These are phyloP conservation scores for Crambe crambe DNA, from an alignment of 37 sponge, comb jelly and placozoan genomes.

Conservation along the genomic window DNA sequence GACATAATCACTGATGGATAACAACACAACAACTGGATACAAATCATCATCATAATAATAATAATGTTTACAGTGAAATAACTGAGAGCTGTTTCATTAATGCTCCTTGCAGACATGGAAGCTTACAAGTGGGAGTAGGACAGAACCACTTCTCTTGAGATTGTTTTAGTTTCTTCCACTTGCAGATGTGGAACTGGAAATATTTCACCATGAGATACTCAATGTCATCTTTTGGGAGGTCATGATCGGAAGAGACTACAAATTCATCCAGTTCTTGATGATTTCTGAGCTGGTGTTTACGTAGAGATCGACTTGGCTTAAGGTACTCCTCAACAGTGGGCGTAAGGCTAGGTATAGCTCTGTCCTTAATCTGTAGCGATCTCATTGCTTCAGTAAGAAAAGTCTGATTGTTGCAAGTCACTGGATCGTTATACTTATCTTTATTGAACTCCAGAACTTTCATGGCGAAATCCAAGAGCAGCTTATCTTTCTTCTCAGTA, in stretches of 20 bases:
- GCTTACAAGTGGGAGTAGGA: too few species aligned
- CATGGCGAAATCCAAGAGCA: neutral
- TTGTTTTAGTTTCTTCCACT: too few species aligned
- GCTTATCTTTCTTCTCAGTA: neutral
- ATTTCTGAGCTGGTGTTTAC: neutral
- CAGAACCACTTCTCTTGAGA: too few species aligned
- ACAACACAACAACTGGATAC: too few species aligned
- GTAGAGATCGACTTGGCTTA: neutral
- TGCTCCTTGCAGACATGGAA: too few species aligned
- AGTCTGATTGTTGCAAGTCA: slow-evolving; percentile 6
- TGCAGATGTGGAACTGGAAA: slow-evolving; percentile 1
- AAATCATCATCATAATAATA: too few species aligned
- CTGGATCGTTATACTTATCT: neutral
- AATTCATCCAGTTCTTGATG: slow-evolving; percentile 13
- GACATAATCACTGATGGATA: too few species aligned
- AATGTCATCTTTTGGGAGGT: neutral
- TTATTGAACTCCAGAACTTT: slow-evolving; percentile 7
- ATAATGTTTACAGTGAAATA: too few species aligned
- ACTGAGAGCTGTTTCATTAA: too few species aligned
- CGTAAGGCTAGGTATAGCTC: neutral
- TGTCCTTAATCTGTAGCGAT: slow-evolving; percentile 6
- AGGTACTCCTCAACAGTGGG: neutral
- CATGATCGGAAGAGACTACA: neutral
- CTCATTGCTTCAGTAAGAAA: slow-evolving; percentile 7
- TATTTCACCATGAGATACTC: neutral